Evolutionary conservation across 2,113 vertebrate genomes (phyloP).

Genomic region (Heptranchias perlo): DNA sequence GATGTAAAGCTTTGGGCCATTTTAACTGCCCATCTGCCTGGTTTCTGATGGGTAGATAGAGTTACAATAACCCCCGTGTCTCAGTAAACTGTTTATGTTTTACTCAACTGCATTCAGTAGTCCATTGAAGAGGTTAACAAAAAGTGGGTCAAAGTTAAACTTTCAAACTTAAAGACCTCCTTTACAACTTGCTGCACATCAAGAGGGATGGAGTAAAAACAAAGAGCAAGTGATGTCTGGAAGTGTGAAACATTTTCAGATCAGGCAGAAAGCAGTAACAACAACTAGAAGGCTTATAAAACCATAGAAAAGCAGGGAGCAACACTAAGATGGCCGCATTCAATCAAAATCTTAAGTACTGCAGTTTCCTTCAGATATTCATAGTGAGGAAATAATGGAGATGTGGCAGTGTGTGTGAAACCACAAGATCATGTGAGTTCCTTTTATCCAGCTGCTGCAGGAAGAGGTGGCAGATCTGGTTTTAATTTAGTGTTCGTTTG

Average conservation of each 20-base stretch:
- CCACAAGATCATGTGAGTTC: neutral
- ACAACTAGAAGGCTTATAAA: neutral
- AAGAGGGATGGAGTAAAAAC: neutral
- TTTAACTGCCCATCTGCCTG: neutral
- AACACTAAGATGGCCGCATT: neutral
- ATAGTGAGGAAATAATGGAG: neutral
- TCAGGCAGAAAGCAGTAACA: neutral
- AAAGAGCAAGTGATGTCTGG: neutral
- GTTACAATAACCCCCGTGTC: neutral
- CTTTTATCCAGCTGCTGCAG: neutral
- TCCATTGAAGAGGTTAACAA: neutral
- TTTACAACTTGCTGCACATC: too few relatives aligned
- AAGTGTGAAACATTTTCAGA: neutral
- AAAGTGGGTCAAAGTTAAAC: neutral
- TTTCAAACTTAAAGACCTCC: neutral
- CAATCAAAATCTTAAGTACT: neutral
- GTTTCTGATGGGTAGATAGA: neutral
- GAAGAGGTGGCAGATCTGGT: neutral
- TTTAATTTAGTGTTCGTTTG: constrained; percentile 4
- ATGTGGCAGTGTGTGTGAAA: neutral
- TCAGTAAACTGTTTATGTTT: neutral
- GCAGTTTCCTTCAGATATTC: neutral
- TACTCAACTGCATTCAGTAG: neutral
- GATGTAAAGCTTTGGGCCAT: too few relatives aligned
- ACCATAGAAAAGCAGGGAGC: neutral